These are phyloP conservation scores for Tethea ocularis DNA, from an alignment of 2,888 invertebrate genomes.

Conservation along the genomic window DNA sequence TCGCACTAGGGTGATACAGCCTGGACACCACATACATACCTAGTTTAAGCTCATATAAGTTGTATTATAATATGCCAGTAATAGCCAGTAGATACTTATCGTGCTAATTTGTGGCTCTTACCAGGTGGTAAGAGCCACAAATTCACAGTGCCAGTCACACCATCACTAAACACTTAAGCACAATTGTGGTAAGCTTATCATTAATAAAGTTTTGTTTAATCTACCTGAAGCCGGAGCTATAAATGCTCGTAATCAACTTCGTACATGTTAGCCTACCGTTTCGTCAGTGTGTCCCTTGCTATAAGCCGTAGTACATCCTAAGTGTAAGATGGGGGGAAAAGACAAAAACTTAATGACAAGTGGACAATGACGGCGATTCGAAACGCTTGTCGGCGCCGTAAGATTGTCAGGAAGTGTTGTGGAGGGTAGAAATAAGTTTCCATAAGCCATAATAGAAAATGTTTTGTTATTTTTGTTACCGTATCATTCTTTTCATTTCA, in stretches of 20 bases:
- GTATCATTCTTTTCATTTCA: conserved; percentile 15
- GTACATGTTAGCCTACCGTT: background rate
- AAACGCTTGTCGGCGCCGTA: conserved; percentile 71
- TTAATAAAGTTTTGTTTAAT: too few relatives aligned
- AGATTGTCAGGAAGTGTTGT: conserved; percentile 59
- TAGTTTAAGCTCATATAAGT: too few relatives aligned
- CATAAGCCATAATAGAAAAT: conserved; percentile 61
- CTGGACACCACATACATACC: too few relatives aligned
- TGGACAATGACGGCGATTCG: conserved; percentile 80
- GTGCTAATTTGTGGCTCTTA: too few relatives aligned
- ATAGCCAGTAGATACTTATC: too few relatives aligned
- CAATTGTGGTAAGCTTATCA: too few relatives aligned
- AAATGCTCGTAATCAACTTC: background rate
- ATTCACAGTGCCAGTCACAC: too few relatives aligned
- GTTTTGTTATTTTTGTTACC: conserved; percentile 27
- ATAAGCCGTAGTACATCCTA: conserved; percentile 58
- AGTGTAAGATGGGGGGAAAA: conserved; percentile 68
- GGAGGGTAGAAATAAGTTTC: conserved; percentile 33
- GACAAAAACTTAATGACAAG: conserved; percentile 83
- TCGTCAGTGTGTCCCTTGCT: conserved; percentile 35
- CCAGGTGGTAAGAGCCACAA: too few relatives aligned
- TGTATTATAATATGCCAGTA: too few relatives aligned
- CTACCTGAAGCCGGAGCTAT: too few relatives aligned
- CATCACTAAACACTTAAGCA: too few relatives aligned
- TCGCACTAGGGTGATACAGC: too few relatives aligned